Base-by-base conservation (phyloP, 2,113 vertebrate species). In the Dissostichus mawsoni region DNA sequence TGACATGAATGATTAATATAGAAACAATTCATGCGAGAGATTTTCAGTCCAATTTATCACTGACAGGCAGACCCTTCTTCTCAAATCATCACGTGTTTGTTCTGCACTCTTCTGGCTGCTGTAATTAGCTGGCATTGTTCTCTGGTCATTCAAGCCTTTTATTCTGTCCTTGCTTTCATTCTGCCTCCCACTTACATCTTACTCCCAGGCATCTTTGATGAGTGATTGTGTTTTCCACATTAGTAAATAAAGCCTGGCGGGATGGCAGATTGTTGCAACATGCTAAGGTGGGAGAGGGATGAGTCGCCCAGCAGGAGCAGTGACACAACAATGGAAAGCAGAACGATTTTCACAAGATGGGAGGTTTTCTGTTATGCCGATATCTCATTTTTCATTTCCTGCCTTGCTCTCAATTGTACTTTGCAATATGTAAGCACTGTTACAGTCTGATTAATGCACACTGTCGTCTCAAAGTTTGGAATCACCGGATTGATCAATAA, bases 51-150 rank as follows among this genome's bases (percentile, higher is more conserved):
- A 57, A 69, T 83, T 89, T 89, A 87, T 92, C 87, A 69, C 62
- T 44, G 55, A 79, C 71, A 74, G 47, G 70, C 87, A 84, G 86
- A 20, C 64, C 78, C 74, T 69, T 83, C 72, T 84, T 81, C 76
- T 86, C 55, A 56, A 79, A 88, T 86, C 70, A 78, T 71, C 69
- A 66, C 72, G 62, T 76, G 58, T 83, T 88, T 89, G 83, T 88
- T 82, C 77, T 36, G 71, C 55, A 14, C 62, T 48, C 16, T 56
- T 78, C 63, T 65, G 71, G 72, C 77, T 78, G 75, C 89, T 85
- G 74, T 86, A 88, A 91, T 90, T 89, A 92, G 76, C 71, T 61
- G 76, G 12, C 73, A 85, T 93, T 89, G 88, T 92, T 90, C 83
- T 88, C 25, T 47, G 74, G 74, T 74, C 78, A 78, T 85, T 78